phyloP scores from a whole-genome alignment of 2,888 invertebrate genomes.

The Yponomeuta evonymella region DNA sequence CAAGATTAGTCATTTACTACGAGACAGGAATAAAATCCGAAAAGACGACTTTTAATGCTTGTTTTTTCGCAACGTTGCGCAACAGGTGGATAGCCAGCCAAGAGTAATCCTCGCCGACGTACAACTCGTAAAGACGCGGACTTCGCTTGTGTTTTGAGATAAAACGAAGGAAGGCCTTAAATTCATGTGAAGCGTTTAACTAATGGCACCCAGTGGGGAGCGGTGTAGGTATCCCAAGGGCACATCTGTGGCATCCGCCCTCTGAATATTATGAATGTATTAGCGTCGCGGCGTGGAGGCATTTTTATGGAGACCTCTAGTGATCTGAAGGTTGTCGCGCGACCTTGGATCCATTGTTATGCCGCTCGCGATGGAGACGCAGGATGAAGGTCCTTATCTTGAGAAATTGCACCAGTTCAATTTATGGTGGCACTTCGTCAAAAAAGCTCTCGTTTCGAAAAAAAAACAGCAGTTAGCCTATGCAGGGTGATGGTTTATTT shows the following conservation, averaged over 20 bases:
- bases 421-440: background rate
- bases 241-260: conserved; percentile 21
- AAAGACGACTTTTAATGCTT: too few species aligned
- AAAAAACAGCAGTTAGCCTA: too few species aligned
- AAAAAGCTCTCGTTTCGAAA: background rate
- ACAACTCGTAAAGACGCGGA: background rate
- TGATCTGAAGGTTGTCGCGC: conserved; percentile 28
- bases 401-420: background rate
- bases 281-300: conserved; percentile 29
- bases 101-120: too few species aligned
- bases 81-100: too few species aligned
- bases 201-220: conserved; percentile 2
- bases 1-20: too few species aligned
- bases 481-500: too few species aligned
- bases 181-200: background rate
- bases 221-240: conserved; percentile 12
- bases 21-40: too few species aligned
- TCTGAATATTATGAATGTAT: conserved; percentile 41
- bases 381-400: background rate
- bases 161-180: background rate
- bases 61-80: too few species aligned
- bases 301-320: conserved; percentile 35
- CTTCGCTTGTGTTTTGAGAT: background rate
- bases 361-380: background rate
- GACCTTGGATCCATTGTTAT: conserved; percentile 25